Percentiles rank a stretch among this genome's conserved stretches.
phyloP scores from a whole-genome alignment of 2,888 invertebrate genomes.

The Allacma fusca region DNA sequence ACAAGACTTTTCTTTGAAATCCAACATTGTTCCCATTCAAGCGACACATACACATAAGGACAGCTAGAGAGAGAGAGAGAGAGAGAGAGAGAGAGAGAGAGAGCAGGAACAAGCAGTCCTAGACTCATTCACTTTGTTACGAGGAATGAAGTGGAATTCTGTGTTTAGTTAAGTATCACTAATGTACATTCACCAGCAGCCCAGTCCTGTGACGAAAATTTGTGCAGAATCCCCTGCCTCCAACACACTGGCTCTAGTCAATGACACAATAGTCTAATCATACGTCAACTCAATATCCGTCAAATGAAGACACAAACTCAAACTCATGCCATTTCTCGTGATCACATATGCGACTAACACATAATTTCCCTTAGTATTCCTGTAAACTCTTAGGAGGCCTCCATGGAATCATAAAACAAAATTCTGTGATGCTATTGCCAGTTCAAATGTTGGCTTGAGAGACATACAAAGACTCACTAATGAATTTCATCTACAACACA shows the following conservation, averaged over 20 bases:
- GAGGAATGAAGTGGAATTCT: conserved; percentile 29
- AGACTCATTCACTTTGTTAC: conserved; percentile 16
- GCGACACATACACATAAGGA: background rate
- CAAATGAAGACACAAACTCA: conserved; percentile 15
- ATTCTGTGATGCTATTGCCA: background rate
- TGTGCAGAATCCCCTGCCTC: background rate
- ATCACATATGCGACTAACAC: background rate
- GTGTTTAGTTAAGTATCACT: conserved; percentile 29
- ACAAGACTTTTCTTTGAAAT: conserved; percentile 24
- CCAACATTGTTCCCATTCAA: conserved; percentile 11
- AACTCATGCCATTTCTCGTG: background rate
- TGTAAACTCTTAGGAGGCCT: conserved; percentile 2
- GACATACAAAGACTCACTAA: background rate
- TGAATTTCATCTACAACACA: conserved; percentile 9
- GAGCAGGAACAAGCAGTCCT: background rate
- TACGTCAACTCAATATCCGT: conserved; percentile 24
- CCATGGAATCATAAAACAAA: conserved; percentile 5
- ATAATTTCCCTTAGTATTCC: conserved; percentile 3
- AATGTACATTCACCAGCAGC: conserved; percentile 19
- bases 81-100: background rate
- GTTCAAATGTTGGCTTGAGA: background rate
- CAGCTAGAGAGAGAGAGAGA: background rate
- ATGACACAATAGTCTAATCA: conserved; percentile 17
- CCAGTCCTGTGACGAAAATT: background rate
- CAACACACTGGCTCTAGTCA: background rate